Conservation (phyloP, 2,113 vertebrate species). For the Engystomops pustulosus region DNA sequence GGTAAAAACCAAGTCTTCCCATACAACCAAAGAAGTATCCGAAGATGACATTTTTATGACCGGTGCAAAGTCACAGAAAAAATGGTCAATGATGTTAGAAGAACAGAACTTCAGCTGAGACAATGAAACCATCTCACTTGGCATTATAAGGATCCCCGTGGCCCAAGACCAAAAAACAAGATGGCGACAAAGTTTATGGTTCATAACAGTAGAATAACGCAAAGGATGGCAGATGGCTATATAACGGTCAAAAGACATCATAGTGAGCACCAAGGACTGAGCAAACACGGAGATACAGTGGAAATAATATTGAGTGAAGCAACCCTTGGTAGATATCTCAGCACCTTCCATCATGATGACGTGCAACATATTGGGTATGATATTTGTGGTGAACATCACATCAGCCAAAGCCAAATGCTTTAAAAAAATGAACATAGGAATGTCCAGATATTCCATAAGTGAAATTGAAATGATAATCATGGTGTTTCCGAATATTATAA, state of each 20-base stretch:
- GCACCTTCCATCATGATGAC: conserved; percentile 1
- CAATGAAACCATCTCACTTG: conserved; percentile 32
- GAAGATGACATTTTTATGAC: conserved; percentile 11
- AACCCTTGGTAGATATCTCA: neutral
- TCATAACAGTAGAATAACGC: conserved; percentile 33
- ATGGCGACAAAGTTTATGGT: neutral
- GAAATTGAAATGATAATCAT: conserved; percentile 31
- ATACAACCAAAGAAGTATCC: neutral
- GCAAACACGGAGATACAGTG: conserved; percentile 25
- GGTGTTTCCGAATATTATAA: conserved; percentile 24
- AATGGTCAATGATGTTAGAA: conserved; percentile 33
- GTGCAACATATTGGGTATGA: conserved; percentile 45
- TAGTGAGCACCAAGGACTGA: conserved; percentile 36
- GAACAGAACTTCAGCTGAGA: conserved; percentile 25
- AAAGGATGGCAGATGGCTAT: conserved; percentile 33
- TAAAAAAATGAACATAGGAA: conserved; percentile 35
- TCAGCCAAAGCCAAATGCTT: conserved; percentile 42
- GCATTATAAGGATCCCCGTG: conserved; percentile 24
- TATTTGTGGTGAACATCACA: conserved; percentile 7
- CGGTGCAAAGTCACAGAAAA: conserved; percentile 43
- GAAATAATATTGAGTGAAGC: conserved; percentile 41
- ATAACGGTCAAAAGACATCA: conserved; percentile 44
- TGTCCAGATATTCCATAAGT: neutral
- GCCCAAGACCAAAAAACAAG: conserved; percentile 40
- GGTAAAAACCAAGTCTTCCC: conserved; percentile 33